Conservation (phyloP, 2,888 invertebrate species). For the Shargacucullia verbasci region DNA sequence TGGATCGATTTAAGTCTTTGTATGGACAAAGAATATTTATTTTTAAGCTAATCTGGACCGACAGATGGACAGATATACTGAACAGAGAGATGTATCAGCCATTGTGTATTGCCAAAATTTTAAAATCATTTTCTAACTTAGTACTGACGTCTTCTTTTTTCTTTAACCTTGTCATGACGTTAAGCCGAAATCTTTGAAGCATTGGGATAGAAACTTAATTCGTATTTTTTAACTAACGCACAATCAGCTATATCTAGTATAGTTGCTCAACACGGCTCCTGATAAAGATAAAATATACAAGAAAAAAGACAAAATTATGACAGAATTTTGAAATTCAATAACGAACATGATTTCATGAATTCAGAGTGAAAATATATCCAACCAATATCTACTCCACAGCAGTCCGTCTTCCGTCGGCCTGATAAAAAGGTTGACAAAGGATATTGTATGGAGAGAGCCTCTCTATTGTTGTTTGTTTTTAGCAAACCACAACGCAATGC, state of each 20-base stretch:
- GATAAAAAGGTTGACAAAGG: conserved; percentile 88
- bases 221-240: too few species aligned
- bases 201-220: too few species aligned
- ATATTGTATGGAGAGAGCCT: conserved; percentile 85
- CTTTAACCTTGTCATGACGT: too few species aligned
- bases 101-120: conserved; percentile 5
- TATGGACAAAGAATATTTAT: conserved; percentile 30
- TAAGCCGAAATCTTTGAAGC: too few species aligned
- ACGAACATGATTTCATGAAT: neutral
- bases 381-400: conserved; percentile 53
- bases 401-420: conserved; percentile 68
- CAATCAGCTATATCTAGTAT: too few species aligned
- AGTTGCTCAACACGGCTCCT: too few species aligned
- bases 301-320: too few species aligned
- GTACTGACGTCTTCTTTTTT: neutral
- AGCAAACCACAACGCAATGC: conserved; percentile 76
- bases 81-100: conserved; percentile 14
- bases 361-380: neutral
- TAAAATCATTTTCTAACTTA: neutral
- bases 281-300: too few species aligned
- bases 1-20: conserved; percentile 30
- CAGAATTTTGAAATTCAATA: neutral
- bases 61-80: conserved; percentile 4
- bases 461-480: conserved; percentile 86
- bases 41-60: conserved; percentile 25